Conservation (phyloP, 2,888 invertebrate species). For the Brachynemurus nebulosus region DNA sequence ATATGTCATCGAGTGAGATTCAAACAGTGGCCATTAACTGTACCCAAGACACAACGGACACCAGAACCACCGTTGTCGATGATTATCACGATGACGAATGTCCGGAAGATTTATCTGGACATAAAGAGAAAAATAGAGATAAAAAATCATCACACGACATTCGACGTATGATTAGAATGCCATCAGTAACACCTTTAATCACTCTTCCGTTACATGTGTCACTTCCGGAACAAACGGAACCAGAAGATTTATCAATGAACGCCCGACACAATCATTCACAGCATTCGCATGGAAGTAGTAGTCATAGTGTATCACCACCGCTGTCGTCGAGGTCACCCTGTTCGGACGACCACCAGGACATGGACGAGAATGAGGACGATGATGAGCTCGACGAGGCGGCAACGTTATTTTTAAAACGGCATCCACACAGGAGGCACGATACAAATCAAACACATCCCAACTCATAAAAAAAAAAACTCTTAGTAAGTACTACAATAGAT, state of each 20-base stretch:
- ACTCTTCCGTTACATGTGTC: conserved; percentile 27
- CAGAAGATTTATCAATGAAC: conserved; percentile 75
- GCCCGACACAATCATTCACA: conserved; percentile 30
- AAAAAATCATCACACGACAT: conserved; percentile 36
- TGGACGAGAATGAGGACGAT: conserved; percentile 37
- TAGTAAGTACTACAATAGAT: too few species aligned
- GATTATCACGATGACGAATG: conserved; percentile 26
- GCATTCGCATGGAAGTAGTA: conserved; percentile 34
- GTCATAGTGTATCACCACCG: conserved; percentile 34
- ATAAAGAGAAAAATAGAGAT: conserved; percentile 24
- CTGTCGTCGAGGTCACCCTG: conserved; percentile 31
- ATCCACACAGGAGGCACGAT: conserved; percentile 2
- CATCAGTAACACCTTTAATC: conserved; percentile 25
- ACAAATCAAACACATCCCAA: too few species aligned
- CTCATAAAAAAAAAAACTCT: too few species aligned
- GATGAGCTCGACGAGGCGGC: conserved; percentile 40
- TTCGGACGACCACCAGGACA: conserved; percentile 27
- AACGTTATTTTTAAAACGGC: conserved; percentile 35
- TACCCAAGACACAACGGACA: conserved; percentile 30
- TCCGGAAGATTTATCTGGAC: conserved; percentile 17
- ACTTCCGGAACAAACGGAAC: conserved; percentile 77
- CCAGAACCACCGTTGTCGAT: conserved; percentile 28
- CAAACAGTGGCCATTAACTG: too few species aligned
- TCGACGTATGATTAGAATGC: conserved; percentile 30
- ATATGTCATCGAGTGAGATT: conserved; percentile 10